These are phyloP conservation scores for Malurus splendens DNA, from an alignment of 2,797 vertebrate genomes.

Conservation along the genomic window DNA sequence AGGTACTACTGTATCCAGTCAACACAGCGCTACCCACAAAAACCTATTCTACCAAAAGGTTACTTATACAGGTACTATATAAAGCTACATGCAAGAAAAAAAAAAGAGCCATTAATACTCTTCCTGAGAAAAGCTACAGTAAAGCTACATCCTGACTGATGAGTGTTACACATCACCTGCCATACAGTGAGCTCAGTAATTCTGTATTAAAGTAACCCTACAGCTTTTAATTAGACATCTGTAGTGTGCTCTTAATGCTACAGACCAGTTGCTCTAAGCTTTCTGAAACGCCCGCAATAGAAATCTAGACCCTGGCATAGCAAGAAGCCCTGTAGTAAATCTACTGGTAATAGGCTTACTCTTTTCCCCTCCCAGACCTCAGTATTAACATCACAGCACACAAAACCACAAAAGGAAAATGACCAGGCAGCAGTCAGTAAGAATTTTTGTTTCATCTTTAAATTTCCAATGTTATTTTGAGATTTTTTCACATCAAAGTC, in stretches of 20 bases:
- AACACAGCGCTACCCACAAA: neutral
- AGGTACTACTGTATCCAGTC: neutral
- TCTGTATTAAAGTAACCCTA: slow-evolving; percentile 10
- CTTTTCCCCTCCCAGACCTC: neutral
- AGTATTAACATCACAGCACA: neutral
- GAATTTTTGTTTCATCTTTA: neutral
- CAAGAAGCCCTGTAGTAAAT: neutral
- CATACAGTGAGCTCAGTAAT: neutral
- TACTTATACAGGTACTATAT: neutral
- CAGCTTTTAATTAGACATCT: slow-evolving; percentile 27
- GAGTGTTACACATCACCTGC: neutral
- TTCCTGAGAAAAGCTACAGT: neutral
- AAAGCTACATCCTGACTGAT: neutral
- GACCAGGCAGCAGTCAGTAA: neutral
- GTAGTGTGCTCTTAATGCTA: neutral
- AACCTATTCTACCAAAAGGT: neutral
- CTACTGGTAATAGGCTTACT: slow-evolving; percentile 36
- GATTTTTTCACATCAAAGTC: neutral
- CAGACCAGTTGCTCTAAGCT: slow-evolving; percentile 4
- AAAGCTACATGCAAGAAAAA: neutral
- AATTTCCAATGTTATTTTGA: neutral
- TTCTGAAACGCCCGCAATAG: neutral
- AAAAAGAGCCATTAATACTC: neutral
- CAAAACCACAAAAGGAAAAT: neutral
- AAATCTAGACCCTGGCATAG: neutral